Conservation (phyloP, 2,888 invertebrate species). For the Pasiphila rectangulata region DNA sequence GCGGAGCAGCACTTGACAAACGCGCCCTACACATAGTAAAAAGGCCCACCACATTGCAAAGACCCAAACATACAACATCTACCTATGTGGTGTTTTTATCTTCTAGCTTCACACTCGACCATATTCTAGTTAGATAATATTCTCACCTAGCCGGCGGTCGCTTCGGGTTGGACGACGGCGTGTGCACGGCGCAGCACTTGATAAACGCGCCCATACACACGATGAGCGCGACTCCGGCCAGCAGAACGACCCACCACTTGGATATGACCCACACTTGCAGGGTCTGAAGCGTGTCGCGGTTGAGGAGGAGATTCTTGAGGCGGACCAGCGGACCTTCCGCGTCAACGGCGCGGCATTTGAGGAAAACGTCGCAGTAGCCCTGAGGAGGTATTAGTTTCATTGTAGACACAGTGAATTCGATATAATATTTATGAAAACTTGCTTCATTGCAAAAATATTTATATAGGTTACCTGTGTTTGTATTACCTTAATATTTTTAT, state of each 20-base stretch:
- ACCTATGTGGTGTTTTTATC: too few species aligned
- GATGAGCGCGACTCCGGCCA: constrained; percentile 94
- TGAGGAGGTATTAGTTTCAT: constrained; percentile 51
- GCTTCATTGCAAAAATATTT: too few species aligned
- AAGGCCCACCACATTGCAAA: too few species aligned
- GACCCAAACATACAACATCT: too few species aligned
- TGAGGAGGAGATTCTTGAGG: constrained; percentile 96
- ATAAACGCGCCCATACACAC: constrained; percentile 99
- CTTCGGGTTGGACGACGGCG: constrained; percentile 99
- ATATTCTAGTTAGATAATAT: neutral
- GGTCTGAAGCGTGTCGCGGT: constrained; percentile 91
- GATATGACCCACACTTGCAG: constrained; percentile 97
- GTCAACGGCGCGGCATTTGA: constrained; percentile 98
- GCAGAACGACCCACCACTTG: constrained; percentile 96
- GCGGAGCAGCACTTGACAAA: too few species aligned
- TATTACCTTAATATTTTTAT: too few species aligned
- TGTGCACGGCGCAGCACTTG: constrained; percentile 99
- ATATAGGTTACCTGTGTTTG: too few species aligned
- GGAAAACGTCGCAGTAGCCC: constrained; percentile 99
- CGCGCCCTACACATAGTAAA: too few species aligned
- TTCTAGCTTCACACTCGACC: too few species aligned
- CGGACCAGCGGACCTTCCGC: constrained; percentile 98
- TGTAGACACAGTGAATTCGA: too few species aligned
- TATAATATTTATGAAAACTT: too few species aligned
- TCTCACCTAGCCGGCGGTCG: constrained; percentile 92